Percentiles rank a stretch among this genome's conserved stretches.
phyloP scores from a whole-genome alignment of 2,888 invertebrate genomes.

The Leptogaster cylindrica region DNA sequence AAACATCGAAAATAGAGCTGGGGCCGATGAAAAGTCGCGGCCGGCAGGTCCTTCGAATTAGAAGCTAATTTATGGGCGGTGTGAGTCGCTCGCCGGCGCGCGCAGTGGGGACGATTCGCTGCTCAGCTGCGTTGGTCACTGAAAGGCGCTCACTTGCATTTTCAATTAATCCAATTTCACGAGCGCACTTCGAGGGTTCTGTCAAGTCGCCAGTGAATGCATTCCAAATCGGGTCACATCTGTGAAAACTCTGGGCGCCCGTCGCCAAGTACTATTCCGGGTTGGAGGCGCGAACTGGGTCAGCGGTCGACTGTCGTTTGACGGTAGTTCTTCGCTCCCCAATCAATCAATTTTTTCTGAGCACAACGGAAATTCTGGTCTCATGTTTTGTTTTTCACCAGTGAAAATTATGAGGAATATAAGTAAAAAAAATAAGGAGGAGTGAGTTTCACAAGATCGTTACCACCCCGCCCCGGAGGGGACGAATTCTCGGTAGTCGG shows the following conservation, averaged over 20 bases:
- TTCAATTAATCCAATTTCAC: background rate
- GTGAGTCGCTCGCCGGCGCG: too few relatives aligned
- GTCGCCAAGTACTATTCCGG: background rate
- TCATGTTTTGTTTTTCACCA: too few relatives aligned
- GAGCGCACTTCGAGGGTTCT: constrained; percentile 9
- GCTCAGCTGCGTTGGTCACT: background rate
- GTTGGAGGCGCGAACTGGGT: background rate
- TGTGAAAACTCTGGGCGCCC: constrained; percentile 9
- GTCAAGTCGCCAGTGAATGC: background rate
- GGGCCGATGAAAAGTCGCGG: background rate
- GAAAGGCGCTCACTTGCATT: background rate
- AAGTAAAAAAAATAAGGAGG: background rate
- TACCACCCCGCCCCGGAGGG: background rate
- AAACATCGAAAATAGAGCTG: constrained; percentile 22
- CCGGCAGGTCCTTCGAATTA: background rate
- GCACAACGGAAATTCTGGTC: too few relatives aligned
- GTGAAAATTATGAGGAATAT: too few relatives aligned
- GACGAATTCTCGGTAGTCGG: too few relatives aligned
- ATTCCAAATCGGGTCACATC: constrained; percentile 17
- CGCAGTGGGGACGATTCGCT: too few relatives aligned
- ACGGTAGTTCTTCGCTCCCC: background rate
- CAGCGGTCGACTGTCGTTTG: background rate
- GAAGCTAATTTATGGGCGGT: constrained; percentile 5
- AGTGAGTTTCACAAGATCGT: too few relatives aligned
- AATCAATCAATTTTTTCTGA: background rate